phyloP scores from a whole-genome alignment of 1,140 invertebrate species.

The Pentalonia nigronervosa region DNA sequence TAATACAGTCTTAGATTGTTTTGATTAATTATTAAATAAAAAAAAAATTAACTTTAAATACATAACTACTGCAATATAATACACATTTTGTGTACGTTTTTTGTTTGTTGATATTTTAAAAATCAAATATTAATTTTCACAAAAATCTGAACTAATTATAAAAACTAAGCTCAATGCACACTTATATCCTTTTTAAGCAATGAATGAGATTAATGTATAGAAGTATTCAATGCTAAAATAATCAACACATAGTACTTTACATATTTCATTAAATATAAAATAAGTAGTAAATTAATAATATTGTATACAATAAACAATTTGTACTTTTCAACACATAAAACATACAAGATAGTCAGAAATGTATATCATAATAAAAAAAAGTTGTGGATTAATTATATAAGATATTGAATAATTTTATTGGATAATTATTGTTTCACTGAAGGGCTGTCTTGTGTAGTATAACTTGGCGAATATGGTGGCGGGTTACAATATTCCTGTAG shows the following conservation, averaged over 20 bases:
- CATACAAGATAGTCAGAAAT: not conserved
- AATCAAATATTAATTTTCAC: not conserved
- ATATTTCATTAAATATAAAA: not conserved
- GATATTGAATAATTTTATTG: not conserved
- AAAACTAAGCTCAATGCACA: not conserved
- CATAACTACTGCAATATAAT: not conserved
- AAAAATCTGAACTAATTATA: not conserved
- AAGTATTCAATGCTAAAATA: not conserved
- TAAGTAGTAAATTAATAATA: slow-evolving; percentile 24
- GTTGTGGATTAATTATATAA: not conserved
- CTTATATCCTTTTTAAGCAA: not conserved
- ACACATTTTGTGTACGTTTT: not conserved
- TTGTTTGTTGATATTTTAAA: not conserved
- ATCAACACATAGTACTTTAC: not conserved
- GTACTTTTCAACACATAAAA: not conserved
- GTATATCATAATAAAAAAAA: not conserved
- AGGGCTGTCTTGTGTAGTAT: not conserved
- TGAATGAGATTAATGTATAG: not conserved
- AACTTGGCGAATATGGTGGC: slow-evolving; percentile 23
- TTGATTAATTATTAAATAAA: not conserved
- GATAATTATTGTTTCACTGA: not conserved
- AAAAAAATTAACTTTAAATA: not conserved
- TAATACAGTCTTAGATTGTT: slow-evolving; percentile 31
- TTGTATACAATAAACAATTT: slow-evolving; percentile 1
- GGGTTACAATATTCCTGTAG: slow-evolving; percentile 32